phyloP scores from a whole-genome alignment of 2,113 vertebrate species.

The Artemisiospiza belli region DNA sequence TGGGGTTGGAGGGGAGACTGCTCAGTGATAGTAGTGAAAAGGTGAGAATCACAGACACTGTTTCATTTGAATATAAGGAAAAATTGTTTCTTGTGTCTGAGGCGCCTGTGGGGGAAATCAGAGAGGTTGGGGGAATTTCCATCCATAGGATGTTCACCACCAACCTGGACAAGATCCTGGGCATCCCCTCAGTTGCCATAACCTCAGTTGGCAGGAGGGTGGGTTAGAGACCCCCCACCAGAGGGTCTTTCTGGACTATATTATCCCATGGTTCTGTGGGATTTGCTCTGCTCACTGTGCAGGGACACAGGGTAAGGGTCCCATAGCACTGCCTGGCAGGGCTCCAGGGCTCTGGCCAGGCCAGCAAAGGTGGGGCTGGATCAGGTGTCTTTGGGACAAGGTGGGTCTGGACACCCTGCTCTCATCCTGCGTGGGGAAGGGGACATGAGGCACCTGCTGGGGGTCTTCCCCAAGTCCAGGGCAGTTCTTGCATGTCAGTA shows the following conservation, averaged over 20 bases:
- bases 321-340: not conserved
- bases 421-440: not conserved
- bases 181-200: not conserved
- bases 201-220: not conserved
- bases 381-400: not conserved
- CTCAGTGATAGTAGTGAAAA: not conserved
- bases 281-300: not conserved
- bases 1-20: not conserved
- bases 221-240: not conserved
- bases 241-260: not conserved
- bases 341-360: not conserved
- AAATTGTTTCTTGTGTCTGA: not conserved
- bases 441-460: not conserved
- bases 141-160: not conserved
- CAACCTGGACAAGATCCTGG: not conserved
- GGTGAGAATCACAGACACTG: not conserved
- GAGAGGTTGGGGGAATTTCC: not conserved
- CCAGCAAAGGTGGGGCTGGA: not conserved
- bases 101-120: not conserved
- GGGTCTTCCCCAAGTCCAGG: not conserved
- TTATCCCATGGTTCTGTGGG: not conserved
- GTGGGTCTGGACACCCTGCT: not conserved
- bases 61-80: not conserved
- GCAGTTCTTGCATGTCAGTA: not conserved
- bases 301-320: rapidly evolving